These are phyloP conservation scores for Labroides dimidiatus DNA, from an alignment of 2,797 vertebrate species.

Conservation along the genomic window DNA sequence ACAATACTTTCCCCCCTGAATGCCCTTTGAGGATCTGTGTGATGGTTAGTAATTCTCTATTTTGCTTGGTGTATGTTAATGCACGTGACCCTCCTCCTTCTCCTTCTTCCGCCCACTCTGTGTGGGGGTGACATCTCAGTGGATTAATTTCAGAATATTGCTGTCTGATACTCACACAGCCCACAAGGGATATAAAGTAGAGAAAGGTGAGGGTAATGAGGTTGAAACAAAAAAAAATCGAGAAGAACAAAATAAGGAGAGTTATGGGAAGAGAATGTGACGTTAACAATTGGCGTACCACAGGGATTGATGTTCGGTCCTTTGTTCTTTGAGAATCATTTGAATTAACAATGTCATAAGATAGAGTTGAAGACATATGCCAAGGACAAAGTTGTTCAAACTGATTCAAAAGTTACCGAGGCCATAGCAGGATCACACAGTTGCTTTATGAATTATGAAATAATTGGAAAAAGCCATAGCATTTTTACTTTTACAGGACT, in stretches of 20 bases:
- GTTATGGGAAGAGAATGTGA: not conserved
- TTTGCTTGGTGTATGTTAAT: conserved; percentile 18
- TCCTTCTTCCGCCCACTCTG: not conserved
- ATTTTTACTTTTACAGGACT: too few relatives aligned
- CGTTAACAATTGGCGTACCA: not conserved
- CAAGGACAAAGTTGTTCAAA: too few relatives aligned
- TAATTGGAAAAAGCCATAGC: too few relatives aligned
- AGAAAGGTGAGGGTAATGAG: conserved; percentile 2
- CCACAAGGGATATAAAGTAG: conserved; percentile 18
- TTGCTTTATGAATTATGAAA: too few relatives aligned
- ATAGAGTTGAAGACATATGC: too few relatives aligned
- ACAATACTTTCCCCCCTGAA: conserved; percentile 62
- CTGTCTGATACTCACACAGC: conserved; percentile 52
- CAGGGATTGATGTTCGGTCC: not conserved
- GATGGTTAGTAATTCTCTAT: conserved; percentile 61
- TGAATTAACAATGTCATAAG: not conserved
- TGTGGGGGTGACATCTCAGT: conserved; percentile 46
- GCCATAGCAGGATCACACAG: too few relatives aligned
- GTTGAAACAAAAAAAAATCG: not conserved
- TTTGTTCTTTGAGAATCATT: not conserved
- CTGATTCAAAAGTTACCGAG: too few relatives aligned
- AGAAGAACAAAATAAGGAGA: not conserved
- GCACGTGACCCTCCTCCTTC: conserved; percentile 2
- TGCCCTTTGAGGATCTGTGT: conserved; percentile 57
- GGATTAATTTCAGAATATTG: conserved; percentile 60